Base-by-base conservation (phyloP, 2,888 invertebrate species). In the Nemotelus nigrinus region DNA sequence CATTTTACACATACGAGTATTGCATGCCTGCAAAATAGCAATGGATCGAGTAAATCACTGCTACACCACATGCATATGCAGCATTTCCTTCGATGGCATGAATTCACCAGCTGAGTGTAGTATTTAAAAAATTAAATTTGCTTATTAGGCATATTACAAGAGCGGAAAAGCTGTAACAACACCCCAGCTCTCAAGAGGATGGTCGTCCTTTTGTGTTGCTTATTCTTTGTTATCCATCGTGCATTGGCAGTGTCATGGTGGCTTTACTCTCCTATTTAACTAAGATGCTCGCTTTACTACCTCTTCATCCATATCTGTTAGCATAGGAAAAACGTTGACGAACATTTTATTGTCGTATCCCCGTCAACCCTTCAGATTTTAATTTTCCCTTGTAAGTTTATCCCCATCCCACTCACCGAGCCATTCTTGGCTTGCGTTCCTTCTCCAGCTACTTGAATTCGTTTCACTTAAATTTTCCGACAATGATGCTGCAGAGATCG, bases 111-210 rank as follows among this genome's bases (percentile, higher is more conserved):
- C 41, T 53, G 53, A 55, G 55, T 53, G 53, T 53, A 47, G 44
- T 55, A 10, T 68, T 68, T 70, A 50, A 70, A 70, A 70, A 70
- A 63, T 25, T 1, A 70, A 76, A 78, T 76, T 10, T 75, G 79
- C 77, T 77, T 77, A 77, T 79, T 77, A 75, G 53, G 77, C 77
- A 79, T 55, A 79, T 79, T 79, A 75, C 55, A 25, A 55, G 53
- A 47, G 55, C 45, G 77, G 64, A 71, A 76, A 68, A 76, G 78
- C 70, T 78, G 78, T 48, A 78, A 78, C 76, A 78, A 78, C 78
- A 78, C 76, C 65, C 25, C 25, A 25, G 25, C 25, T 25, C 78
- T 78, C 64, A 76, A 78, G 78, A 78, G 25, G 25, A 25, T 25
- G 25, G 25, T 25, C 75, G 77, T 68, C 75, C 77, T 77, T 79